These are phyloP conservation scores for Drosophila nikananu DNA, from an alignment of 1,140 invertebrate species.

Conservation along the genomic window DNA sequence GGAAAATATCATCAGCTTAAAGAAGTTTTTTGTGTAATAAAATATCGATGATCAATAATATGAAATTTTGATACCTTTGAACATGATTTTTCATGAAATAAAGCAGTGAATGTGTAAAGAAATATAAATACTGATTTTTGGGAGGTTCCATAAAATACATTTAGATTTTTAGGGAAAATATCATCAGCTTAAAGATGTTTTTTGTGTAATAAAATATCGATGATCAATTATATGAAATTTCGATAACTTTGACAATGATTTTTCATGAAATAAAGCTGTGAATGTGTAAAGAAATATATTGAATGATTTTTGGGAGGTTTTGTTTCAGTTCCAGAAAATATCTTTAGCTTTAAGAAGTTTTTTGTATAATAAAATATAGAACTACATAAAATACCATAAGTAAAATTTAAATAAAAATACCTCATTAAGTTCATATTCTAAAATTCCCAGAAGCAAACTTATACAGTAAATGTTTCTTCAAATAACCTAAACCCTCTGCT, in stretches of 20 bases:
- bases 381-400: too few relatives aligned
- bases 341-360: too few relatives aligned
- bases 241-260: conserved; percentile 26
- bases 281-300: conserved; percentile 31
- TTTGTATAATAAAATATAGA: too few relatives aligned
- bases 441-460: too few relatives aligned
- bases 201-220: too few relatives aligned
- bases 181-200: too few relatives aligned
- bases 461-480: background rate
- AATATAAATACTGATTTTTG: conserved; percentile 5
- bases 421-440: too few relatives aligned
- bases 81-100: conserved; percentile 48
- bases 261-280: conserved; percentile 59
- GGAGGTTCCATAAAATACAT: background rate
- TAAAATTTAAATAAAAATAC: too few relatives aligned
- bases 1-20: background rate
- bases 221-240: conserved; percentile 34
- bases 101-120: conserved; percentile 51
- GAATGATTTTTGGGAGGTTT: background rate
- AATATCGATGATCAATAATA: conserved; percentile 36
- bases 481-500: too few relatives aligned
- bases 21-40: too few relatives aligned
- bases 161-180: background rate
- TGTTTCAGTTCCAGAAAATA: too few relatives aligned
- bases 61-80: conserved; percentile 10